A percentile compares a stretch with the other conserved stretches of the same genome.
Conservation (phyloP, 2,888 invertebrate genomes). For the Drosophila histrio region DNA sequence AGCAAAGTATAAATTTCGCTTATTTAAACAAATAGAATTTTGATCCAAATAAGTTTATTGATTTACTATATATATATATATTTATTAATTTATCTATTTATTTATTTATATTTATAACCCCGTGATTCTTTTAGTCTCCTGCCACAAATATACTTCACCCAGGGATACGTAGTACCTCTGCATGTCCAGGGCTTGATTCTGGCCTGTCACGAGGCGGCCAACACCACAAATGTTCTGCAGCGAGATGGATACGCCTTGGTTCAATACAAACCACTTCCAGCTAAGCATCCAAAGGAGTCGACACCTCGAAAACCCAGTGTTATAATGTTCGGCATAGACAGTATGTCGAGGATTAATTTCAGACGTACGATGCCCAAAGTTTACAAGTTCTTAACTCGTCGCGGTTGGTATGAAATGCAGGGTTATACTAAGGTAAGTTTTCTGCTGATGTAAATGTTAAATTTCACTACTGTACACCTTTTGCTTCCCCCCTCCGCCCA, state of each 20-base stretch:
- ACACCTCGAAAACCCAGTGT: slow-evolving; percentile 61
- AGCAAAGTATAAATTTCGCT: too few relatives aligned
- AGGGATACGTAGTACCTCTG: slow-evolving; percentile 53
- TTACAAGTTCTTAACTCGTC: slow-evolving; percentile 86
- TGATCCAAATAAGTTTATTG: too few relatives aligned
- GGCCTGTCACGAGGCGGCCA: slow-evolving; percentile 45
- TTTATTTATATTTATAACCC: neutral
- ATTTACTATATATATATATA: neutral
- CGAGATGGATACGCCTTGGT: slow-evolving; percentile 50
- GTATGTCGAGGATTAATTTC: slow-evolving; percentile 91
- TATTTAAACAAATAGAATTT: too few relatives aligned
- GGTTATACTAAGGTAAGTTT: slow-evolving; percentile 88
- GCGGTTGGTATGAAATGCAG: slow-evolving; percentile 88
- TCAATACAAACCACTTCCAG: slow-evolving; percentile 27
- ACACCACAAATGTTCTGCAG: slow-evolving; percentile 54
- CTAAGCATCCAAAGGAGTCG: neutral
- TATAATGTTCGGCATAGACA: slow-evolving; percentile 92
- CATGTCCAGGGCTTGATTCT: slow-evolving; percentile 63
- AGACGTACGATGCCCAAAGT: slow-evolving; percentile 90
- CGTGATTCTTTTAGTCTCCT: slow-evolving; percentile 22
- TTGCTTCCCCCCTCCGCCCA: slow-evolving; percentile 81
- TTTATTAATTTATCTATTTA: neutral
- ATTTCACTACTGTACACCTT: too few relatives aligned
- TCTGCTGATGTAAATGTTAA: neutral
- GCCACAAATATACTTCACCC: slow-evolving; percentile 51